Percentiles rank a stretch among this genome's conserved stretches.
Evolutionary conservation across 2,797 vertebrate species (phyloP).

Genomic region (Catostomus latipinnis): DNA sequence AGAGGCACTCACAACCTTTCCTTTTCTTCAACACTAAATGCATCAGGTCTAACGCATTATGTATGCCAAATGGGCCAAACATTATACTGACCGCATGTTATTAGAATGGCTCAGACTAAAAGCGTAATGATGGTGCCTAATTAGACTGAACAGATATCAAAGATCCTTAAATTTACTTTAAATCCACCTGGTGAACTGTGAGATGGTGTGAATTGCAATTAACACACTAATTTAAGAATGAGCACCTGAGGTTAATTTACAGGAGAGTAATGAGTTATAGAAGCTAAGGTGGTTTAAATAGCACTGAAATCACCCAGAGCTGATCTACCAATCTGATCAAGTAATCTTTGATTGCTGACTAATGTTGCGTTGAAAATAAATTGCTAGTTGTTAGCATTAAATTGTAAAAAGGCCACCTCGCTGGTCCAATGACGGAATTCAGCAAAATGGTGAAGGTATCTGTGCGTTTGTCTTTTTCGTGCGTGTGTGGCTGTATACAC

Average conservation of each 20-base stretch:
- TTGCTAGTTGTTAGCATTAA: too few species aligned
- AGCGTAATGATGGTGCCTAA: conserved; percentile 61
- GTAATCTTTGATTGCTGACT: background rate
- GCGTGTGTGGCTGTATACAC: too few species aligned
- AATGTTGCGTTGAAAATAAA: background rate
- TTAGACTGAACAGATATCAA: conserved; percentile 68
- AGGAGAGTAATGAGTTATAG: background rate
- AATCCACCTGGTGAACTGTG: conserved; percentile 5
- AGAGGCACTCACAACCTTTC: background rate
- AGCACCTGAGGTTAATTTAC: background rate
- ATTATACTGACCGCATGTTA: conserved; percentile 69
- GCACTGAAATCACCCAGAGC: background rate
- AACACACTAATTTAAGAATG: conserved; percentile 2
- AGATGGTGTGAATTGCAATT: background rate
- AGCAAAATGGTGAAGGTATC: too few species aligned
- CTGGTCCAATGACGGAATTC: too few species aligned
- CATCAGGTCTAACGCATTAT: background rate
- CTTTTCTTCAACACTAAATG: conserved; percentile 11
- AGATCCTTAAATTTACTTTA: conserved; percentile 68
- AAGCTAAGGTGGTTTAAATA: background rate
- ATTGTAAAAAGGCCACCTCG: too few species aligned
- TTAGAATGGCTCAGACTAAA: conserved; percentile 60
- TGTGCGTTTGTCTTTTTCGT: too few species aligned
- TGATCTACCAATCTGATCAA: background rate
- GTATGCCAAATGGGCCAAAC: conserved; percentile 50